Percentiles rank a stretch among this genome's conserved stretches.
Conservation (phyloP, 2,113 vertebrate genomes). For the Globicephala melas region DNA sequence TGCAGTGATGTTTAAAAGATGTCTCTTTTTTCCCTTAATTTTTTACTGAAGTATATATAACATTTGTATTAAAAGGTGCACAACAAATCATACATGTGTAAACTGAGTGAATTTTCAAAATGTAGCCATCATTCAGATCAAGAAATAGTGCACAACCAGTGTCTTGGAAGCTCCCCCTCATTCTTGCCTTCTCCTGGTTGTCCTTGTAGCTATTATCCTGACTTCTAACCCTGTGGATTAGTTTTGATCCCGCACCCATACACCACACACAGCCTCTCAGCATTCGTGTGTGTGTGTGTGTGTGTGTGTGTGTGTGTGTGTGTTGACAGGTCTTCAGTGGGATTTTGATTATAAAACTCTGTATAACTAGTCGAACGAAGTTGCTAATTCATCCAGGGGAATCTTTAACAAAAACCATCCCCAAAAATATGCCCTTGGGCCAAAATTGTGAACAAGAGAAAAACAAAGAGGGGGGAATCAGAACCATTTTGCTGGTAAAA, state of each 20-base stretch:
- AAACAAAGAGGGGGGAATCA: not conserved
- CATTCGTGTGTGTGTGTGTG: not conserved
- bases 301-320: not conserved
- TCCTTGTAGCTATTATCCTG: not conserved
- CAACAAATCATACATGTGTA: not conserved
- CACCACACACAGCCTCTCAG: not conserved
- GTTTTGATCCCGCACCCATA: not conserved
- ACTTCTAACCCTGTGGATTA: not conserved
- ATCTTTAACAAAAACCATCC: not conserved
- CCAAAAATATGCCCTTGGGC: not conserved
- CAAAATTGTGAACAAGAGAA: not conserved
- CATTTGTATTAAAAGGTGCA: not conserved
- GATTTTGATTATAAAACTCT: not conserved
- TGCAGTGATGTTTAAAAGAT: not conserved
- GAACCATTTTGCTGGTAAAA: not conserved
- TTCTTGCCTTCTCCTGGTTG: fast-evolving
- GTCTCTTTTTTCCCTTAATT: not conserved
- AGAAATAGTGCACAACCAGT: not conserved
- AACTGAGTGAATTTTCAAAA: not conserved
- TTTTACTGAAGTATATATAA: not conserved
- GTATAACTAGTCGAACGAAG: not conserved
- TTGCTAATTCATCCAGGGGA: not conserved
- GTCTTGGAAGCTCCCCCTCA: not conserved
- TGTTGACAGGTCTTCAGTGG: not conserved
- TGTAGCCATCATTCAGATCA: not conserved